phyloP scores from a whole-genome alignment of 1,140 invertebrate species.

The Zaprionus ornatus region DNA sequence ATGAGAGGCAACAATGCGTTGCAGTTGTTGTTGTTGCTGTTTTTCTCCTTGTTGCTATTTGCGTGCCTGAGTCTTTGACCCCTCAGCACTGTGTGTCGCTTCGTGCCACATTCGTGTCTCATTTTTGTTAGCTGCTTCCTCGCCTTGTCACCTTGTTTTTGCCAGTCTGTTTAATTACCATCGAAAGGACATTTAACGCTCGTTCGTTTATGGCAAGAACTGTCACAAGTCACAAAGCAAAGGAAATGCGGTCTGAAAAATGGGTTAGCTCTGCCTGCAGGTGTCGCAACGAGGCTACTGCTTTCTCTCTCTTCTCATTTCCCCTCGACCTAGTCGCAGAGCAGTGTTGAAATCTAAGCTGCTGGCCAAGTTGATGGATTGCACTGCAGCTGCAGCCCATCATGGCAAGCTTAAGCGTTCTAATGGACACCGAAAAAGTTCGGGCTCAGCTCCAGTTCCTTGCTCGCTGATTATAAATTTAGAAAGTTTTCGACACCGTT shows the following conservation, averaged over 20 bases:
- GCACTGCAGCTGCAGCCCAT: constrained; percentile 25
- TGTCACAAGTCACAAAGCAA: constrained; percentile 25
- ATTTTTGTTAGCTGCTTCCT: constrained; percentile 3
- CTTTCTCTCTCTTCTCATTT: constrained; percentile 2
- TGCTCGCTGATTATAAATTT: constrained; percentile 59
- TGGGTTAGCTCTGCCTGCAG: constrained; percentile 62
- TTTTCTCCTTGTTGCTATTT: constrained; percentile 8
- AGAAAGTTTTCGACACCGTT: constrained; percentile 57
- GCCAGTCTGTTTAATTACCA: constrained; percentile 60
- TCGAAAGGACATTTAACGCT: constrained; percentile 53
- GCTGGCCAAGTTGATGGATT: constrained; percentile 57
- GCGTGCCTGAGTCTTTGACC: constrained; percentile 37
- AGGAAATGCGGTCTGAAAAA: constrained; percentile 56
- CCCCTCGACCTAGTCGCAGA: not conserved
- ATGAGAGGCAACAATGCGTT: constrained; percentile 14
- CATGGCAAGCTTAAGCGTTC: constrained; percentile 37
- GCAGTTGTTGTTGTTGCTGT: constrained; percentile 7
- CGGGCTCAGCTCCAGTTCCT: constrained; percentile 36
- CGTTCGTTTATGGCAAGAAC: constrained; percentile 34
- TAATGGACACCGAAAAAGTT: constrained; percentile 28
- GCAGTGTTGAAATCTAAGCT: constrained; percentile 22
- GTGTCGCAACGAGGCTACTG: constrained; percentile 16
- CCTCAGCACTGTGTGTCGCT: not conserved
- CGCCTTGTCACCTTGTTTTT: not conserved
- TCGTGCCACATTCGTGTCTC: constrained; percentile 30